These are phyloP conservation scores for Paramormyrops hopkinsi DNA, from an alignment of 2,797 vertebrate species.

Conservation along the genomic window DNA sequence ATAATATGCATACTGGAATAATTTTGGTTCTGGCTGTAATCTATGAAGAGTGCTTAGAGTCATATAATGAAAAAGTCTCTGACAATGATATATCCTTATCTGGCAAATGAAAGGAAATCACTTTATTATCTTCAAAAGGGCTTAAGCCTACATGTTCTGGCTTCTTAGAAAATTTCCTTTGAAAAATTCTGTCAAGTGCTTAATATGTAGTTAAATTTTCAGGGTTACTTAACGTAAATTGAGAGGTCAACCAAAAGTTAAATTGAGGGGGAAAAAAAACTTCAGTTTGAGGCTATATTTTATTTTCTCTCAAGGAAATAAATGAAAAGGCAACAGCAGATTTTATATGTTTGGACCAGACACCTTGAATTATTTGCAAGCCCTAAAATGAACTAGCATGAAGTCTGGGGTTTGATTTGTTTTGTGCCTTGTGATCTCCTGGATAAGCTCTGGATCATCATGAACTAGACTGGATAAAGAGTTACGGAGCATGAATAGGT, in stretches of 20 bases:
- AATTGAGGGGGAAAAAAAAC: not conserved
- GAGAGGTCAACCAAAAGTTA: conserved; percentile 1
- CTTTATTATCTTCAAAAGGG: conserved; percentile 17
- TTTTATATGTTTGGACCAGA: not conserved
- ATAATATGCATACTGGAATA: not conserved
- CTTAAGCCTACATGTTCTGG: conserved; percentile 11
- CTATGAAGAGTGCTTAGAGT: conserved; percentile 10
- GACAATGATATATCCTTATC: conserved; percentile 17
- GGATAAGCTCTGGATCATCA: not conserved
- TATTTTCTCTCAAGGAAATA: not conserved
- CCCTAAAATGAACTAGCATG: not conserved
- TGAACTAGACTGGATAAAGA: not conserved
- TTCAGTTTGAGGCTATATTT: not conserved
- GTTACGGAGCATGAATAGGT: not conserved
- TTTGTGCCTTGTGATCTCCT: not conserved
- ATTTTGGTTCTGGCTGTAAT: not conserved
- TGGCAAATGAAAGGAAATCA: conserved; percentile 6
- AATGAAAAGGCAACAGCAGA: not conserved
- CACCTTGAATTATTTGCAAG: not conserved
- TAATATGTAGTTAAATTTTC: conserved; percentile 10
- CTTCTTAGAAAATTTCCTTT: conserved; percentile 6
- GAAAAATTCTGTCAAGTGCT: conserved; percentile 9
- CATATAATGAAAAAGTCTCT: conserved; percentile 7
- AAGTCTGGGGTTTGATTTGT: not conserved
- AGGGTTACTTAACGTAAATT: conserved; percentile 6